These are phyloP conservation scores for Netelia melanura DNA, from an alignment of 2,888 invertebrate species.

Conservation along the genomic window DNA sequence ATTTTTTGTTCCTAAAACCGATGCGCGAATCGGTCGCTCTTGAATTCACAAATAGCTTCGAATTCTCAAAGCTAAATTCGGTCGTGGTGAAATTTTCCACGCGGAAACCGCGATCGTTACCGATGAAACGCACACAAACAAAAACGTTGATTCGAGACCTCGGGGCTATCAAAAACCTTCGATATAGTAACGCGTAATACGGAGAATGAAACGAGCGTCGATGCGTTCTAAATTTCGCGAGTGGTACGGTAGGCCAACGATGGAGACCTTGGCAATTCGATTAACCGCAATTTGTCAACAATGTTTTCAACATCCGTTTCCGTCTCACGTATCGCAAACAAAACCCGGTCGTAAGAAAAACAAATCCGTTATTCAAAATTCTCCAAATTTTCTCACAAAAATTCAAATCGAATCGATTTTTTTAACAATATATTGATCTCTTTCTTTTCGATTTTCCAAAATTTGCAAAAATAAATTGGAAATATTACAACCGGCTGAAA, in stretches of 20 bases:
- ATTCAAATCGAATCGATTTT: no score
- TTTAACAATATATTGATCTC: no score
- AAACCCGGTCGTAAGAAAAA: not conserved
- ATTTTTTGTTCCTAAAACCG: not conserved
- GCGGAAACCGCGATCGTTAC: conserved; percentile 47
- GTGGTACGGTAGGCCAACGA: not conserved
- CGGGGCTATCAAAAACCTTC: conserved; percentile 23
- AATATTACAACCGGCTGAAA: conserved; percentile 1
- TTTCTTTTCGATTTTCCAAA: not conserved
- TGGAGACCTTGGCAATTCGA: conserved; percentile 55
- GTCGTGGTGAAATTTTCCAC: conserved; percentile 41
- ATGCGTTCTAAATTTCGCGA: conserved; percentile 55
- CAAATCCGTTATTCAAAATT: no score
- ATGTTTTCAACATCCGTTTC: conserved; percentile 45
- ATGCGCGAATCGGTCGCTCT: not conserved
- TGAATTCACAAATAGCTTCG: conserved; percentile 33
- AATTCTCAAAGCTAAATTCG: conserved; percentile 42
- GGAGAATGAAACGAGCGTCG: conserved; percentile 13
- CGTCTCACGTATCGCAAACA: not conserved
- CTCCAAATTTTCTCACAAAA: no score
- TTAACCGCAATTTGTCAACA: conserved; percentile 61
- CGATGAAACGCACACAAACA: conserved; percentile 55
- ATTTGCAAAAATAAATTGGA: not conserved
- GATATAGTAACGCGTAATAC: conserved; percentile 25
- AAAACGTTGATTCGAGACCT: conserved; percentile 40